phyloP scores from a whole-genome alignment of 2,113 vertebrate species.

The human region DNA sequence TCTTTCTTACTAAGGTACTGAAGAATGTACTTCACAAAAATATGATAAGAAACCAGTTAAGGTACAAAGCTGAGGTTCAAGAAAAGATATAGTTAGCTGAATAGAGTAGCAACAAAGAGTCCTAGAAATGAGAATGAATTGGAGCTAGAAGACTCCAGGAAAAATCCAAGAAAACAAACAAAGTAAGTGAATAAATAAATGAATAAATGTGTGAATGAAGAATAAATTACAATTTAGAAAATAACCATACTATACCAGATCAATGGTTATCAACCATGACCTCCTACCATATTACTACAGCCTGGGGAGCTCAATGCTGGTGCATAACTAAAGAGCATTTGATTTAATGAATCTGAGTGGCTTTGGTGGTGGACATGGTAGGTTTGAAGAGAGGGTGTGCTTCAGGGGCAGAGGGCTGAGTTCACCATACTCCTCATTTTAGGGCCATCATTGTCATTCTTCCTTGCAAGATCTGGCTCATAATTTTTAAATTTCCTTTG shows the following conservation, averaged over 20 bases:
- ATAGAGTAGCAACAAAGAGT: not conserved
- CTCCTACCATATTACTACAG: not conserved
- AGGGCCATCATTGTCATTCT: too few relatives aligned
- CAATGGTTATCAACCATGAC: not conserved
- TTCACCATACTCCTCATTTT: not conserved
- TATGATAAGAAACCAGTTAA: not conserved
- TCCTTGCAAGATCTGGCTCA: not conserved
- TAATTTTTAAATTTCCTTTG: not conserved
- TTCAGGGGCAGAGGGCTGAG: not conserved
- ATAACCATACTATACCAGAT: not conserved
- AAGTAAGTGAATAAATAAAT: not conserved
- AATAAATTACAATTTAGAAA: not conserved
- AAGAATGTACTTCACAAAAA: not conserved
- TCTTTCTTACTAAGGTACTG: not conserved
- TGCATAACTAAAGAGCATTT: not conserved
- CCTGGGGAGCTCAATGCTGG: not conserved
- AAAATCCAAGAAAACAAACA: not conserved
- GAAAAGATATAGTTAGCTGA: not conserved
- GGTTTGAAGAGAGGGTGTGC: too few relatives aligned
- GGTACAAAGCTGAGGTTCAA: not conserved
- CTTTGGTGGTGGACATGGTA: too few relatives aligned
- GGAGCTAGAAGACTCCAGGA: not conserved
- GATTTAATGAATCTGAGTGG: not conserved
- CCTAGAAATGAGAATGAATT: not conserved
- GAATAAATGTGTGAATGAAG: not conserved